Conservation (phyloP, 2,888 invertebrate species). For the Endomychus coccineus region DNA sequence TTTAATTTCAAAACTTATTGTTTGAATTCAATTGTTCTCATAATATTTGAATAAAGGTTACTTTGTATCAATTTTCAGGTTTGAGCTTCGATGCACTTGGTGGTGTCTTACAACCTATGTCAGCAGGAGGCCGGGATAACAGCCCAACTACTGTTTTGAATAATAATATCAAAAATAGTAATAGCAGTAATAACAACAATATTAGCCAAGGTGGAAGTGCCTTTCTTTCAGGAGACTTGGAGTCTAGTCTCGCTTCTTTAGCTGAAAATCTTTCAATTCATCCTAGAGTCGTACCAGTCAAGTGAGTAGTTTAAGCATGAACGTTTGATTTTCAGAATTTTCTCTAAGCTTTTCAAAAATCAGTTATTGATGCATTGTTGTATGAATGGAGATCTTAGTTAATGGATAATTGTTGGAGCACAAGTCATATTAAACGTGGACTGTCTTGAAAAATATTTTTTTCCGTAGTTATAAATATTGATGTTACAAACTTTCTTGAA, state of each 20-base stretch:
- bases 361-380: too few relatives aligned
- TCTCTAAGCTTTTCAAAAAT: too few relatives aligned
- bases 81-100: constrained; percentile 68
- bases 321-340: too few relatives aligned
- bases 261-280: constrained; percentile 90
- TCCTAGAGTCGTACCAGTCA: constrained; percentile 57
- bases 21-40: too few relatives aligned
- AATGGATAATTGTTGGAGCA: too few relatives aligned
- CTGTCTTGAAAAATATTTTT: too few relatives aligned
- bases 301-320: constrained; percentile 58
- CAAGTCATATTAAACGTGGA: too few relatives aligned
- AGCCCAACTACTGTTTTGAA: constrained; percentile 29
- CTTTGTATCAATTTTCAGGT: constrained; percentile 22
- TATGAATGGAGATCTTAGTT: too few relatives aligned
- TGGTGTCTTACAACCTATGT: constrained; percentile 59
- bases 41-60: too few relatives aligned
- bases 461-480: too few relatives aligned
- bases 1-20: too few relatives aligned
- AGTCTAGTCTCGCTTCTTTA: constrained; percentile 85
- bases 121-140: constrained; percentile 27
- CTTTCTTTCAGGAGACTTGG: constrained; percentile 86
- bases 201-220: constrained; percentile 41
- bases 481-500: too few relatives aligned
- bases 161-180: constrained; percentile 22
- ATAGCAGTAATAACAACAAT: constrained; percentile 24